Evolutionary conservation across 2,113 vertebrate species (phyloP), one percentile per base, ranked within the genome.

Genomic region (Gallinago undulata): DNA sequence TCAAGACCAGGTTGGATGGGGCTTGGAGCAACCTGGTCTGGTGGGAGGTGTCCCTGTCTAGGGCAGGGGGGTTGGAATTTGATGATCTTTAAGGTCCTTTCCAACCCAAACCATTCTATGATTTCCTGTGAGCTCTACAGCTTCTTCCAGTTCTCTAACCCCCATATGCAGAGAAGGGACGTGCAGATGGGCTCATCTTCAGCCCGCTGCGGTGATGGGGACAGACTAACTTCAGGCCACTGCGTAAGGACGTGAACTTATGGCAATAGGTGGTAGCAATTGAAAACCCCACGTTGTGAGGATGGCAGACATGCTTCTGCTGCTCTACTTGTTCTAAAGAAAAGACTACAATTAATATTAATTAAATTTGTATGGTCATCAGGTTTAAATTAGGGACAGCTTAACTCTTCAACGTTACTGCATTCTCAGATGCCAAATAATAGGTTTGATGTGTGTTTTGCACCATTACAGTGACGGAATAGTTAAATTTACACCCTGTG

Each of bases 151-250:
- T n/a, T 50, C 30, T 48, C 10, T 35, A 15, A 8, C 35, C 53
- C 39, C 53, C 3, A 12, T 6, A 43, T 3, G 1, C 7, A 4
- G 0, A 1, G 33, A 30, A 18, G 77, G 62, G 43, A 7, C 51
- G 19, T 35, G n/a, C 45, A 18, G 62, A 11, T 24, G 60, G 43
- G 39, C 59, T 57, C 8, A 3, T 28, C 51, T 39, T 11, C 8
- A 7, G 3, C 19, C 56, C 59, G 70, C 50, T 27, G 43, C 0
- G 0, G 51, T 28, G 87, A n/a, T 19, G 15, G 78, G 55, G 50
- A 10, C 1, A 8, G 28, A 51, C 7, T 9, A 2, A 4, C 39
- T 57, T 43, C n/a, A 22, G 60, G 37, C 10, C 3, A 0, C 23
- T n/a, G 0, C 7, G 9, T 37, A 19, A 47, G 33, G 63, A 28